Evolutionary conservation across 92 coral and sea anemone species (phyloP), one percentile per base, ranked within the genome.

Genomic region (Parazoanthus atlanticus): DNA sequence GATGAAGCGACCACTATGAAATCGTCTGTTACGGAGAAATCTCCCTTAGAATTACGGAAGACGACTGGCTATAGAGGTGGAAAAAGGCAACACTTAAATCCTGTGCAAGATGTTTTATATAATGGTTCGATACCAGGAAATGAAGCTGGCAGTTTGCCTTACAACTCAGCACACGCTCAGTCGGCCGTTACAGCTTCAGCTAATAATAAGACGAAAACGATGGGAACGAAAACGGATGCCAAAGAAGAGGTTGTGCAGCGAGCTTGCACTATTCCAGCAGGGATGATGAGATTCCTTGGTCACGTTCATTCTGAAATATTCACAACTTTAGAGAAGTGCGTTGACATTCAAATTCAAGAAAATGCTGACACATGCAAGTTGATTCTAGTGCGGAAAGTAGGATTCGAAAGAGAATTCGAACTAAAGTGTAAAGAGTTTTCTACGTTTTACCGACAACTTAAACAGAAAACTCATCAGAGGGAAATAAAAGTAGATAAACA

Each of bases 241-340:
- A 30, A 84, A 70, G 43, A 84, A 70, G 78, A 38, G 10, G 34
- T n/a, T 46, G 31, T 47, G 9, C 78, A 69, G 30, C 54, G 71
- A 25, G 28, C 52, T 23, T 43, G 49, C 30, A 70, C 40, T 43
- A 49, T 84, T 84, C 32, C 65, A 2, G 31, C 67, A 26, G 61
- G 29, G 61, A 84, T 84, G 78, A 47, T 30, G 65, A 84, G 64
- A 13, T 46, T 69, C 40, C 56, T 84, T 28, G 65, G 13, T 41
- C 64, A 6, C 17, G 58, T 69, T 31, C 67, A 71, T 52, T 31
- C 28, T 30, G 66, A 31, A 1, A 11, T 66, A n/a, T 38, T 82
- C 30, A 33, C 33, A 34, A 26, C n/a, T 10, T 69, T 82, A 25
- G 58, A 82, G 61, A 64, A 65, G 23, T 25, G 17, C 33, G 54